Evolutionary conservation across 2,888 invertebrate genomes (phyloP), one percentile per base, ranked within the genome.

Genomic region (Marasmarcha lunaedactyla): DNA sequence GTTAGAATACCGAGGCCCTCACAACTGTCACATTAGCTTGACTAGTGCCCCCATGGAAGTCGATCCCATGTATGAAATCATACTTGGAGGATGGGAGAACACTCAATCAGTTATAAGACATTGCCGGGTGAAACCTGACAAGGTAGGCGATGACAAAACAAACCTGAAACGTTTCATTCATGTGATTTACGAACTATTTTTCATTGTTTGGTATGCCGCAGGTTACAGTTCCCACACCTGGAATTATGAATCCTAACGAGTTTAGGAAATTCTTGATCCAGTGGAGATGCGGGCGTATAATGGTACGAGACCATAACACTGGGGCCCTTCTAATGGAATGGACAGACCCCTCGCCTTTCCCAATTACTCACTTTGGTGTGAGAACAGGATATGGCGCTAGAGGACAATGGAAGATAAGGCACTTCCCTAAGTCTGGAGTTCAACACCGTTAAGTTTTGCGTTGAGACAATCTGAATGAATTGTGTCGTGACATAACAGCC

Each of bases 11-110:
- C 85, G 85, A 52, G 87, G 88, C 37, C 85, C 85, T 35, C 86
- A 87, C 68, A 88, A 90, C 66, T 89, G 87, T 49, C 89, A 89
- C 65, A 59, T 90, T 45, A 86, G 87, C 46, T 73, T 90, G 46
- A 84, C 87, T 33, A 57, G 66, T 47, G 81, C 70, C 12, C 84
- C 86, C 37, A 74, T 65, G 33, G 87, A 87, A 57, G 74, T 86
- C 42, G 85, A 85, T 49, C 87, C 87, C 15, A 87, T 89, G 78
- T 88, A 88, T 59, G 89, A 90, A 72, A 74, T 89, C 48, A 84
- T 90, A 52, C 81, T 90, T 50, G 90, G 89, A 38, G 89, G 89
- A 44, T 90, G 90, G 89, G 86, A 87, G 45, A 89, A 89, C 63
- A 81, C 77, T 36, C 85, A 87, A 49, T 89, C 89, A 30, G 88